Conservation (phyloP, 2,113 vertebrate species). For the Oryzias melastigma region DNA sequence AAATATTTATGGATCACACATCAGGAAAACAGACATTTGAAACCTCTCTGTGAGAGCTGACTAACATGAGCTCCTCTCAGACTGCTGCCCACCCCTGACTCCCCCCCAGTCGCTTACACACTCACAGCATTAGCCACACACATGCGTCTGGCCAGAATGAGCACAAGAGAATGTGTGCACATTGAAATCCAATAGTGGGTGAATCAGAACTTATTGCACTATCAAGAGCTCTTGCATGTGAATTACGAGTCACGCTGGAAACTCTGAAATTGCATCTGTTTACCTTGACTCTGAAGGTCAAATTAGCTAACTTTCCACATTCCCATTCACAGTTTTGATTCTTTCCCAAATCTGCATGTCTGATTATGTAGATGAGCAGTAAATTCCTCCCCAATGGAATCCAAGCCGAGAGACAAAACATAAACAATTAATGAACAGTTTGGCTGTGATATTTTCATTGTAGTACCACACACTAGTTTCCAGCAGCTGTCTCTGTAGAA, state of each 20-base stretch:
- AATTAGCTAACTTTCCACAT: constrained; percentile 3
- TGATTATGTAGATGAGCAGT: constrained; percentile 21
- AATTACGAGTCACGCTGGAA: constrained; percentile 9
- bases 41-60: constrained; percentile 64
- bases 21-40: constrained; percentile 77
- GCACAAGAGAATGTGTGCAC: constrained; percentile 21
- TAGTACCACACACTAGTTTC: constrained; percentile 24
- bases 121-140: constrained; percentile 25
- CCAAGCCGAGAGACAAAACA: constrained; percentile 22
- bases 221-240: constrained; percentile 20
- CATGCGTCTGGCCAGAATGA: constrained; percentile 28
- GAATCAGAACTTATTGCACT: constrained; percentile 30
- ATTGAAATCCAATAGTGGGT: constrained; percentile 29
- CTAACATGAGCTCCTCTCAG: constrained; percentile 57
- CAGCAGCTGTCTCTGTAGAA: constrained; percentile 41
- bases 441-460: constrained; percentile 40
- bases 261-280: constrained; percentile 30
- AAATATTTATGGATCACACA: constrained; percentile 79
- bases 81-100: constrained; percentile 20
- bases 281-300: constrained; percentile 13
- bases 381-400: background rate
- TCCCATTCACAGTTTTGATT: constrained; percentile 21
- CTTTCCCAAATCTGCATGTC: constrained; percentile 20
- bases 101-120: constrained; percentile 10
- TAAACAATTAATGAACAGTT: constrained; percentile 38